Percentiles rank a stretch among this genome's conserved stretches.
Conservation (phyloP, 2,888 invertebrate species). For the Drosophila parthenogenetica region DNA sequence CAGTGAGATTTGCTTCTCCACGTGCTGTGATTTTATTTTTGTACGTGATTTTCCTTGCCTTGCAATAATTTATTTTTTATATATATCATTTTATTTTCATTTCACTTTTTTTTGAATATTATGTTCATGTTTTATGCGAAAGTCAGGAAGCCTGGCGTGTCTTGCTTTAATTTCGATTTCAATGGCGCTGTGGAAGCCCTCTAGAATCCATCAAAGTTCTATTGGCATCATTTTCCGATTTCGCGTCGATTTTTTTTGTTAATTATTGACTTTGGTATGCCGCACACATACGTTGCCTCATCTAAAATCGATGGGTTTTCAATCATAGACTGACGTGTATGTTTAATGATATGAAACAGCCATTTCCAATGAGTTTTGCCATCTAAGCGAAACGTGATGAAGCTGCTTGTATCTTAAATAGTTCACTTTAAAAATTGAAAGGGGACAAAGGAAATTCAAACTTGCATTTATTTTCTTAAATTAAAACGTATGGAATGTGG, state of each 20-base stretch:
- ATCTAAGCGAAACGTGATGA: conserved; percentile 14
- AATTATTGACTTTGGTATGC: conserved; percentile 61
- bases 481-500: conserved; percentile 22
- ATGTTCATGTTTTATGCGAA: conserved; percentile 31
- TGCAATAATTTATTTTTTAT: conserved; percentile 32
- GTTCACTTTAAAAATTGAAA: not conserved
- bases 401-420: not conserved
- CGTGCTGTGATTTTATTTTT: conserved; percentile 48
- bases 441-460: too few species aligned
- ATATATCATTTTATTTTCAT: conserved; percentile 24
- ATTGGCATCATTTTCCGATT: conserved; percentile 10
- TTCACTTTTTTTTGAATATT: conserved; percentile 42
- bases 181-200: not conserved
- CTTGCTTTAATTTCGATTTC: conserved; percentile 50
- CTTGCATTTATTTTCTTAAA: conserved; percentile 11
- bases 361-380: conserved; percentile 1
- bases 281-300: conserved; percentile 48
- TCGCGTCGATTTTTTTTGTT: conserved; percentile 26
- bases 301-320: conserved; percentile 62
- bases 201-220: not conserved
- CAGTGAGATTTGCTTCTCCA: conserved; percentile 15
- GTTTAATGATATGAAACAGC: conserved; percentile 9
- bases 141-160: conserved; percentile 13
- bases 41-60: conserved; percentile 58
- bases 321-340: conserved; percentile 32